Conservation (phyloP, 2,888 invertebrate genomes). For the Quadroppia sp. region DNA sequence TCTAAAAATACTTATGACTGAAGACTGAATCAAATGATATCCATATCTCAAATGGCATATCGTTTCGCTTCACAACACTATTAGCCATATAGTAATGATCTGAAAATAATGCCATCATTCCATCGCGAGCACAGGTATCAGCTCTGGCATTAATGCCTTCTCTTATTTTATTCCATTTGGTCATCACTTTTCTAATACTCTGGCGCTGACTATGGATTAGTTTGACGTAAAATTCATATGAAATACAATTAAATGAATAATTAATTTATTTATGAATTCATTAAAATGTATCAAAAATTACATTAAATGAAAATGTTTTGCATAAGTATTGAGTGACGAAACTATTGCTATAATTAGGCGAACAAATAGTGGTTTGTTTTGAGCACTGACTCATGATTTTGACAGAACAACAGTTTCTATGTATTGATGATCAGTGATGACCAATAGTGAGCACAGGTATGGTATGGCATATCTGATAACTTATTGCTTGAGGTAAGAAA, state of each 20-base stretch:
- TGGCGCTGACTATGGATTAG: too few relatives aligned
- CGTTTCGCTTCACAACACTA: neutral
- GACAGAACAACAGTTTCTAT: neutral
- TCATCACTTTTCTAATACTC: too few relatives aligned
- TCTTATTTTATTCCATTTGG: too few relatives aligned
- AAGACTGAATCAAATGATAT: neutral
- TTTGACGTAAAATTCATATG: too few relatives aligned
- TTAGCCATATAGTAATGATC: neutral
- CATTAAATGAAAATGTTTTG: too few relatives aligned
- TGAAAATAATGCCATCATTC: neutral
- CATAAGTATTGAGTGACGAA: neutral
- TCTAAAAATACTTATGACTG: neutral
- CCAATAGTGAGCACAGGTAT: constrained; percentile 7
- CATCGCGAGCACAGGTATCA: neutral
- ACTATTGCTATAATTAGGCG: neutral
- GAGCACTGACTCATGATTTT: neutral
- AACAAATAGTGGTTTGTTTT: neutral
- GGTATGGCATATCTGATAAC: constrained; percentile 31
- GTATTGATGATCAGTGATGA: constrained; percentile 1
- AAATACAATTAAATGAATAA: neutral
- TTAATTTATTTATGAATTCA: too few relatives aligned
- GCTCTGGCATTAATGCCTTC: too few relatives aligned
- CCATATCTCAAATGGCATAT: too few relatives aligned
- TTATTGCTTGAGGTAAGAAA: constrained; percentile 35
- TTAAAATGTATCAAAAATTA: too few relatives aligned